Evolutionary conservation across 2,888 invertebrate genomes (phyloP).

Genomic region (Dicyrtoma fusca): DNA sequence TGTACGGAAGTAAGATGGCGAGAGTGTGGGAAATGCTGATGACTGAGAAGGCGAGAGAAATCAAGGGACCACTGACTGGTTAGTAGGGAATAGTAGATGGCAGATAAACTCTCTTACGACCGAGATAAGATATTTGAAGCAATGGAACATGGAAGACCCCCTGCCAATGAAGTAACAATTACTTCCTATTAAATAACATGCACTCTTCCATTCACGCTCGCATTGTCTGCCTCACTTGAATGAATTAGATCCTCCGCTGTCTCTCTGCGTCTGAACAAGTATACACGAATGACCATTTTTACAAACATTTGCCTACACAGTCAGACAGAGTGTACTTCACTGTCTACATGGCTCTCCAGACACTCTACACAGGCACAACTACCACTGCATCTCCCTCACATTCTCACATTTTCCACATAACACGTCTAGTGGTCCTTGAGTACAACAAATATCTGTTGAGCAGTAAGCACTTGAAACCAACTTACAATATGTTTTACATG

Average conservation of each 20-base stretch:
- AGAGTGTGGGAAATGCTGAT: constrained; percentile 23
- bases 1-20: not conserved
- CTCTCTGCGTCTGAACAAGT: not conserved
- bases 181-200: constrained; percentile 41
- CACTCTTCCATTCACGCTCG: constrained; percentile 17
- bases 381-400: not conserved
- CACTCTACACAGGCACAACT: not conserved
- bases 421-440: not conserved
- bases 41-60: not conserved
- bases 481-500: constrained; percentile 5
- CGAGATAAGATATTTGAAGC: constrained; percentile 25
- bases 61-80: not conserved
- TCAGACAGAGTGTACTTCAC: no score
- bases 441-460: not conserved
- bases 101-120: no score
- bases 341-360: no score
- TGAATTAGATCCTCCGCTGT: constrained; percentile 5
- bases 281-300: constrained; percentile 3
- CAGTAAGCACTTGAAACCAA: constrained; percentile 12
- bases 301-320: not conserved
- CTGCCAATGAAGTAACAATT: constrained; percentile 39
- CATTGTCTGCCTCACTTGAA: constrained; percentile 16
- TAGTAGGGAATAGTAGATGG: no score
- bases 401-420: not conserved
- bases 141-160: constrained; percentile 33